Evolutionary conservation across 35 echinoderm and acorn worm genomes (phyloP), one percentile per base, ranked within the genome.

Genomic region (Heliocidaris erythrogramma): DNA sequence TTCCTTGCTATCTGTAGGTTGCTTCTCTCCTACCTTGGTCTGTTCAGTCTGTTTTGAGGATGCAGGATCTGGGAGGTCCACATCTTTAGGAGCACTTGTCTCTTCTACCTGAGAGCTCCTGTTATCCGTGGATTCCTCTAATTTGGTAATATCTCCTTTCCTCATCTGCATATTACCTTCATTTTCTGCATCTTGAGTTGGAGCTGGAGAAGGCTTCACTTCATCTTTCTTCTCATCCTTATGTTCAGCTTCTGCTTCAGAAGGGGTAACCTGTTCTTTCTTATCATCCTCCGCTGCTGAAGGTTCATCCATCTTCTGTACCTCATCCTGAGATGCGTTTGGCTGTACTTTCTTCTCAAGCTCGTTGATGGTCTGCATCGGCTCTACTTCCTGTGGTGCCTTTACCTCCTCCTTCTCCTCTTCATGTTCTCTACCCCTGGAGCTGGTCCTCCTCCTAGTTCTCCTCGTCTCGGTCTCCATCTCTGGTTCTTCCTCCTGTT

Each of bases 401-500:
- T 42, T n/a, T 17, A 94, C 12, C 42, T 65, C 69, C 31, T 94
- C 85, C 16, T 85, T 10, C 61, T 86, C 71, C 94, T 85, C 78
- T 32, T 86, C 88, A 7, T 49, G 31, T 5, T 92, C 91, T 92
- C 32, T 92, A 93, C 65, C 35, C 13, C 88, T 95, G 84, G 86
- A 92, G 86, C 95, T 86, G 60, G 13, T 86, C 65, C 65, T 96
- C 47, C 65, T 48, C 13, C 30, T 94, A 48, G 11, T 93, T 60
- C 13, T 92, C 91, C 48, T 95, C 27, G 31, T 94, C 93, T 88
- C 95, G n/a, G 24, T 69, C 86, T 85, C 93, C 9, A 47, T 24
- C 65, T 94, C 78, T 13, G 93, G 30, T 52, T 94, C 86, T 71
- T n/a, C 47, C 32, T 94, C 86, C 71, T 95, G 94, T 59, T 95